Conservation (phyloP, 1,140 invertebrate species). For the Odontomachus brunneus region DNA sequence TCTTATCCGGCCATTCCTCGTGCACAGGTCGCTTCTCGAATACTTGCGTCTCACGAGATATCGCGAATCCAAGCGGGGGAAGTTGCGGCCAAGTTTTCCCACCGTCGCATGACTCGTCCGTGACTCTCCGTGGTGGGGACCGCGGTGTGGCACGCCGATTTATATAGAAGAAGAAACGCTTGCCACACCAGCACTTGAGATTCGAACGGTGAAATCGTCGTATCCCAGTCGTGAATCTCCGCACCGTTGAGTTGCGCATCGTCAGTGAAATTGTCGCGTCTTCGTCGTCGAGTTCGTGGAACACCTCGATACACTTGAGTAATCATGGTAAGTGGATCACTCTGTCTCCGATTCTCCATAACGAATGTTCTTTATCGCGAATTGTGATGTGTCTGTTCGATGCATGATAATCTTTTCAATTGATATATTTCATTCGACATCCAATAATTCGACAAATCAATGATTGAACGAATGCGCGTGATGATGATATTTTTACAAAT, state of each 20-base stretch:
- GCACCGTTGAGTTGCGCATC: neutral
- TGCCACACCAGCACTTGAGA: conserved; percentile 41
- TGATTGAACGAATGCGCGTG: too few relatives aligned
- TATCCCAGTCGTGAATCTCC: neutral
- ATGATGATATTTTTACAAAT: too few relatives aligned
- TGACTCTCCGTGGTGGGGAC: conserved; percentile 60
- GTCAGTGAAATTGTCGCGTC: neutral
- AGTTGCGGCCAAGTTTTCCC: conserved; percentile 64
- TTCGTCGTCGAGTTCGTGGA: neutral
- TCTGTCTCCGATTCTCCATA: neutral
- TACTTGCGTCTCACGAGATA: conserved; percentile 10
- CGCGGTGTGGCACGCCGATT: conserved; percentile 44
- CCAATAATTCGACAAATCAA: too few relatives aligned
- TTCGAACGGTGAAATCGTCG: conserved; percentile 34
- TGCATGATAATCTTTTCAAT: too few relatives aligned
- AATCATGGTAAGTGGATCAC: conserved; percentile 40
- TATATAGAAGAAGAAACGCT: conserved; percentile 64
- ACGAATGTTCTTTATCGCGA: neutral
- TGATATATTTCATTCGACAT: too few relatives aligned
- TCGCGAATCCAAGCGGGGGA: conserved; percentile 10
- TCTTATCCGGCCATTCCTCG: conserved; percentile 19
- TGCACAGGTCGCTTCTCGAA: neutral
- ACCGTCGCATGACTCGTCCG: conserved; percentile 43
- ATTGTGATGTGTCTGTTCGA: neutral
- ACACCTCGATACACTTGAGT: conserved; percentile 2